Evolutionary conservation across 2,797 vertebrate genomes (phyloP), one percentile per base, ranked within the genome.

Genomic region (Leptodactylus fallax): DNA sequence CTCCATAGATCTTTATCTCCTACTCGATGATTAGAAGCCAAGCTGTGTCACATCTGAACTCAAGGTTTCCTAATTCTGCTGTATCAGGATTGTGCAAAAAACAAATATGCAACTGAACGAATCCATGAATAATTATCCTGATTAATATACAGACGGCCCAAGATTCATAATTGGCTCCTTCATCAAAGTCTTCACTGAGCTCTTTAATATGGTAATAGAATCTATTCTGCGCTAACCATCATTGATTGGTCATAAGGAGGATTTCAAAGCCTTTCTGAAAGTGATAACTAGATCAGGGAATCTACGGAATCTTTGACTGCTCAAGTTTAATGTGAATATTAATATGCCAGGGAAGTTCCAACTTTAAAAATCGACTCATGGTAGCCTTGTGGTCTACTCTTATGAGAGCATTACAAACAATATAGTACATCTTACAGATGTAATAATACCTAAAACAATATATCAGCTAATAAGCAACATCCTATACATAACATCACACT

Each of bases 131-230:
- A 69, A 71, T 83, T n/a, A 76, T 60, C n/a, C 21, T n/a, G 83
- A 23, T 45, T 45, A 45, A 71, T 47, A 80, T 49, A 61, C 17
- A 56, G 36, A n/a, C 10, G 0, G 53, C 5, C 16, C 25, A 47
- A 58, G 27, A 6, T n/a, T 47, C 45, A 83, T 76, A 82, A 82
- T 77, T 76, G 86, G 71, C 58, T 53, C 56, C 74, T 82, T 76
- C 69, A 78, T 87, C 79, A 87, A 27, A 21, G 6, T n/a, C 56
- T 76, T 36, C n/a, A 77, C 47, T 21, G 19, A 58, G 23, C 79
- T 56, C 17, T 53, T 61, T 87, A 65, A 81, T 74, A 76, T 53
- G 79, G 47, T 82, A 77, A 63, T 36, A 36, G 3, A 53, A 65
- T 87, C 47, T 51, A 67, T 65, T 72, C 47, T 45, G n/a, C 76